Evolutionary conservation across 2,888 invertebrate genomes (phyloP), one percentile per base, ranked within the genome.

Genomic region (Drosophila engyochracea): DNA sequence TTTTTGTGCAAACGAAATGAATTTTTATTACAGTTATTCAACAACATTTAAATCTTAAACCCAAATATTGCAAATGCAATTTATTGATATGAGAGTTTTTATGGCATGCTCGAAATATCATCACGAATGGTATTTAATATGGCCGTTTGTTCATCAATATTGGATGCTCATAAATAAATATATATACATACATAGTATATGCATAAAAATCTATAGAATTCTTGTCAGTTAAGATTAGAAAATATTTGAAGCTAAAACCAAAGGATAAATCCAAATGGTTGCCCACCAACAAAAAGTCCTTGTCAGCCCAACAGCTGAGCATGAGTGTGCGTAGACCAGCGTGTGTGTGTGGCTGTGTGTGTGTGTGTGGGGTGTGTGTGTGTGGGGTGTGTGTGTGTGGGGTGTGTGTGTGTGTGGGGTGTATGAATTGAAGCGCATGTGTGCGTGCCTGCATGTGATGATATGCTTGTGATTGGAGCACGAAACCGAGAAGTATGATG

Each of bases 381-480:
- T 30, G 6, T 35, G n/a, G n/a, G n/a, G n/a, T n/a, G n/a, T n/a
- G n/a, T n/a, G n/a, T 22, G 54, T 28, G 62, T 19, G 19, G 44
- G 49, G 16, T 25, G 57, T 19, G 49, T 35, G 39, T 31, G 41
- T 22, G 54, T 28, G 62, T 19, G 19, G 44, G 49, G 16, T 25
- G 16, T 44, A 47, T 25, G 31, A n/a, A n/a, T 31, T 52, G 16
- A 25, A 54, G 54, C 35, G 54, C 25, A 54, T 37, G 47, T 47
- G 70, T 44, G 63, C 31, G 35, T 66, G 53, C 41, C 57, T 66
- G 67, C 69, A 71, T 80, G 71, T 65, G 74, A 67, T 83, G 83
- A 88, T 88, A 88, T 88, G 83, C 85, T 78, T 88, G 85, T 78
- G 85, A 85, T 85, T 88, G 78, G 76, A 77, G 77, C 74, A 83